Evolutionary conservation across 1,140 invertebrate species (phyloP), one percentile per base, ranked within the genome.

Genomic region (Anastatus disparis): DNA sequence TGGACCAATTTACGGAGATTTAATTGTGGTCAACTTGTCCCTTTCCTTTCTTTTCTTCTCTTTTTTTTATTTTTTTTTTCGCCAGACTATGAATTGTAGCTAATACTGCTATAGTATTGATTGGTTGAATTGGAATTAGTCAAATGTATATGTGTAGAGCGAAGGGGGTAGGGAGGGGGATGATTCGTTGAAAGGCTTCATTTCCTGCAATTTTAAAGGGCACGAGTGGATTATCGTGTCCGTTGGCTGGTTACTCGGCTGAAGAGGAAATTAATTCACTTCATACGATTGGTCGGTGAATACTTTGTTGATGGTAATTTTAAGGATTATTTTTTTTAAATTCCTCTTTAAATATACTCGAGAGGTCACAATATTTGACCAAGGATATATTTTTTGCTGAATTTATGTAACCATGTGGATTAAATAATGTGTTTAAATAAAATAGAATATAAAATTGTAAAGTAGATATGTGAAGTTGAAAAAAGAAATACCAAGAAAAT

Each of bases 161-260:
- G n/a, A 35, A 20, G 46, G 42, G 42, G 15, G 42, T 15, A 4
- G 6, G 12, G 26, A 9, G 26, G 59, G 42, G 59, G 44, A 53
- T 44, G 38, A 55, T 55, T 63, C 67, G 40, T 40, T 55, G 69
- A 71, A 71, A 71, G 69, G 61, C 53, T 71, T 71, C 52, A 64
- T 71, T 71, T 64, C 52, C 69, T 71, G 69, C 48, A 64, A 64
- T 64, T 71, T 71, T 71, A 71, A 71, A 56, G 53, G 58, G 61
- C 61, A 35, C 52, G 50, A 58, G 69, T 64, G 61, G 61, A 63
- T 71, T 71, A 58, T 71, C 61, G 69, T 58, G 42, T 71, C 40
- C 20, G 20, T 8, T 3, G 29, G 17, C 15, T n/a, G n/a, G 31
- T 12, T 13, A 35, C 40, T 15, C 26, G 46, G 3, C 17, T 4